phyloP scores from a whole-genome alignment of 1,140 invertebrate genomes.

The Hycleus phaleratus region DNA sequence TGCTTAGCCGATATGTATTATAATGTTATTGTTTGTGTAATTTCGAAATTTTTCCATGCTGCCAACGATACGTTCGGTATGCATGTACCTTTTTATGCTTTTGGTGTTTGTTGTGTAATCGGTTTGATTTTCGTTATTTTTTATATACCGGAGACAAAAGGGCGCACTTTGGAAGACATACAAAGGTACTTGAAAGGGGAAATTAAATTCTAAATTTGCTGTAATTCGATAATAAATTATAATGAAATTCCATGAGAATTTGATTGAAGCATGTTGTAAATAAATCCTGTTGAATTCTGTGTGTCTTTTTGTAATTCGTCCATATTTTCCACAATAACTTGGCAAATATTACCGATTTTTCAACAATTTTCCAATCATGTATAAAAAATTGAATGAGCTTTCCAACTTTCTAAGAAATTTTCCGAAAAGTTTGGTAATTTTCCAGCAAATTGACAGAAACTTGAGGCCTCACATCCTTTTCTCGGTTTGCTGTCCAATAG shows the following conservation, averaged over 20 bases:
- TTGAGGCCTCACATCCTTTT: no score
- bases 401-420: no score
- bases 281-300: no score
- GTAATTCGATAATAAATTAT: not conserved
- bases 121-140: slow-evolving; percentile 53
- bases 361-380: no score
- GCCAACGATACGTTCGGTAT: slow-evolving; percentile 51
- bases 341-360: no score
- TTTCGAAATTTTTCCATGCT: slow-evolving; percentile 62
- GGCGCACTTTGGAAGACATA: slow-evolving; percentile 56
- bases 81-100: slow-evolving; percentile 65
- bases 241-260: not conserved
- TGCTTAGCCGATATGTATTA: slow-evolving; percentile 61
- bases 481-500: no score
- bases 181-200: slow-evolving; percentile 27
- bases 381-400: no score
- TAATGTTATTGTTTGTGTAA: slow-evolving; percentile 62
- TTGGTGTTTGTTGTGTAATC: slow-evolving; percentile 56
- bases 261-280: no score
- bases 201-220: slow-evolving; percentile 4
- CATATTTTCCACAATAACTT: no score
- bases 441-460: no score
- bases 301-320: no score
- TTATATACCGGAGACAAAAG: slow-evolving; percentile 74
- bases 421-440: no score